phyloP scores from a whole-genome alignment of 2,797 vertebrate genomes.

The Hybognathus amarus region DNA sequence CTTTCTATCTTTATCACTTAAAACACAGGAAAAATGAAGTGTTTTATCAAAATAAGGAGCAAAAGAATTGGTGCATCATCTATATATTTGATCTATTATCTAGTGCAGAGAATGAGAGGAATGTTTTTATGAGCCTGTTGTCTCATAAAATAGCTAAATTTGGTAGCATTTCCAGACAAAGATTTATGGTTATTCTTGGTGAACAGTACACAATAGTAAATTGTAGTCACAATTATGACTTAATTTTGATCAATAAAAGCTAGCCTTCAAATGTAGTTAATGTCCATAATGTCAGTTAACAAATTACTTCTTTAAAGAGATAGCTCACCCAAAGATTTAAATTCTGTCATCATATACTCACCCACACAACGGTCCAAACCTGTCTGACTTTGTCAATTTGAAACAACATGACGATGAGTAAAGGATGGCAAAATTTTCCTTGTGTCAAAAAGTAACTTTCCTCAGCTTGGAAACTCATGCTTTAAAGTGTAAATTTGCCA shows the following conservation, averaged over 20 bases:
- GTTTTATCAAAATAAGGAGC: neutral
- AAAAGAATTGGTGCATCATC: neutral
- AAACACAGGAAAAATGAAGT: neutral
- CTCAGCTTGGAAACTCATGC: too few species aligned
- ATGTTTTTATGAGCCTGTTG: neutral
- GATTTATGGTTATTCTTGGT: neutral
- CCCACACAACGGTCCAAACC: neutral
- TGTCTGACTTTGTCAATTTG: neutral
- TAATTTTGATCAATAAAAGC: neutral
- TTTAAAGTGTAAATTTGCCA: neutral
- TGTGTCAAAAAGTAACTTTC: neutral
- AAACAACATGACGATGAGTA: neutral
- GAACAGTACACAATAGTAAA: neutral
- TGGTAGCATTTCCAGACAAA: neutral
- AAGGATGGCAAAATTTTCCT: neutral
- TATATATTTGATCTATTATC: neutral
- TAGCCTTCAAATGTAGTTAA: neutral
- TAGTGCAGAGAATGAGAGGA: neutral
- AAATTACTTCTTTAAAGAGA: neutral
- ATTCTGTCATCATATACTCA: neutral
- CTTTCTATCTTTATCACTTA: neutral
- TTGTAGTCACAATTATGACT: neutral
- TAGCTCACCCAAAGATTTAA: neutral
- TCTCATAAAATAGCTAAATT: conserved; percentile 2
- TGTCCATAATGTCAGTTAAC: neutral